Percentiles rank a stretch among this genome's conserved stretches.
These are phyloP conservation scores for Drosophila austrosaltans DNA, from an alignment of 2,888 invertebrate species.

Conservation along the genomic window DNA sequence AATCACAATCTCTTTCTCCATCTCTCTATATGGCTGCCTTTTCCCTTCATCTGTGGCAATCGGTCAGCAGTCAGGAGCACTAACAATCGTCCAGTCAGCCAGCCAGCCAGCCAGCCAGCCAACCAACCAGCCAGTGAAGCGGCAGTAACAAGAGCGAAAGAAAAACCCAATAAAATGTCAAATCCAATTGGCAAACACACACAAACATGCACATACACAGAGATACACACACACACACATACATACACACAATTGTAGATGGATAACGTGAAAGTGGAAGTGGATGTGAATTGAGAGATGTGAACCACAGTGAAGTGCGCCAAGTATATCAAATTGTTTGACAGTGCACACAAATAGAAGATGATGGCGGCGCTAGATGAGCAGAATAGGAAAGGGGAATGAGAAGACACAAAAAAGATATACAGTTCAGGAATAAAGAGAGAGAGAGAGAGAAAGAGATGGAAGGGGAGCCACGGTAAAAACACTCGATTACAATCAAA, in stretches of 20 bases:
- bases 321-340: slow-evolving; percentile 75
- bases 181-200: slow-evolving; percentile 76
- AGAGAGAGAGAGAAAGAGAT: not conserved
- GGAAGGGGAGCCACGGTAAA: slow-evolving; percentile 49
- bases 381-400: not conserved
- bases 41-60: not conserved
- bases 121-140: slow-evolving; percentile 53
- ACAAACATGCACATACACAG: slow-evolving; percentile 42
- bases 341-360: slow-evolving; percentile 43
- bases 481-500: slow-evolving; percentile 77
- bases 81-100: slow-evolving; percentile 37
- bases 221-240: slow-evolving; percentile 10
- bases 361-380: slow-evolving; percentile 14
- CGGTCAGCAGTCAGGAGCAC: slow-evolving; percentile 43
- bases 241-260: slow-evolving; percentile 8
- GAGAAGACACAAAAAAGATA: not conserved
- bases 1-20: not conserved
- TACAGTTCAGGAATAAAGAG: slow-evolving; percentile 7
- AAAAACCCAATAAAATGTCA: slow-evolving; percentile 78
- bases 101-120: slow-evolving; percentile 6
- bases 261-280: slow-evolving; percentile 14
- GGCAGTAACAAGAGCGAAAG: slow-evolving; percentile 72
- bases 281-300: slow-evolving; percentile 23
- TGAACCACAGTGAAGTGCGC: slow-evolving; percentile 52
- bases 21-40: not conserved